Conservation (phyloP, 1,140 invertebrate species). For the Parasteatoda tepidariorum region DNA sequence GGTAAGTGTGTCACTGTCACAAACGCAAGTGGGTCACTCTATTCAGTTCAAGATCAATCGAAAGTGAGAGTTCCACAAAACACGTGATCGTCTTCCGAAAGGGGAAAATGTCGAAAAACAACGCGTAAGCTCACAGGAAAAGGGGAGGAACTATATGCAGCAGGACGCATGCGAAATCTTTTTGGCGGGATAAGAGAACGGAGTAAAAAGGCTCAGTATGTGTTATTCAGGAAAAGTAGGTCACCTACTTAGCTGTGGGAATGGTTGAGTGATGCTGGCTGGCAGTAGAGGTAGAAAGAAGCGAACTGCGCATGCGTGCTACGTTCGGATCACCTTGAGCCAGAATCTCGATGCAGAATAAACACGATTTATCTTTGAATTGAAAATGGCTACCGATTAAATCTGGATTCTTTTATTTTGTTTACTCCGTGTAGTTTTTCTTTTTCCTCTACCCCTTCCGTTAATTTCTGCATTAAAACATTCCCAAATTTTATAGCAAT, state of each 20-base stretch:
- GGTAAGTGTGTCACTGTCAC: conserved; percentile 50
- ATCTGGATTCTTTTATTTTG: background rate
- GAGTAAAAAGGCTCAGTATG: conserved; percentile 6
- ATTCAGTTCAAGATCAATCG: conserved; percentile 35
- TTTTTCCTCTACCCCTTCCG: too few relatives aligned
- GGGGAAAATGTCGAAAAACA: background rate
- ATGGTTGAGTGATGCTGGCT: conserved; percentile 49
- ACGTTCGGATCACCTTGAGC: conserved; percentile 37
- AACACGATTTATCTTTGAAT: conserved; percentile 50
- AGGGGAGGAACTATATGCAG: conserved; percentile 8
- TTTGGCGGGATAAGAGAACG: conserved; percentile 9
- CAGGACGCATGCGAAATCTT: background rate
- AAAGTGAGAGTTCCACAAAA: background rate
- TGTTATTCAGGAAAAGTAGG: conserved; percentile 22
- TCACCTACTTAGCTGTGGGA: conserved; percentile 50
- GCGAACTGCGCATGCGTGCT: conserved; percentile 9
- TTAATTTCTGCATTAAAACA: too few relatives aligned
- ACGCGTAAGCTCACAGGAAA: background rate
- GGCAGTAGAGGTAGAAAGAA: conserved; percentile 30
- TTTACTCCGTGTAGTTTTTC: conserved; percentile 20
- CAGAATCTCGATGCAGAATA: conserved; percentile 39
- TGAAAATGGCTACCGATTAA: conserved; percentile 39
- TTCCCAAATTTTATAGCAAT: too few relatives aligned
- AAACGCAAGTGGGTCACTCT: conserved; percentile 14
- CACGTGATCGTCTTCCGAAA: background rate